Conservation (phyloP, 2,113 vertebrate genomes). For the Pedetes capensis region DNA sequence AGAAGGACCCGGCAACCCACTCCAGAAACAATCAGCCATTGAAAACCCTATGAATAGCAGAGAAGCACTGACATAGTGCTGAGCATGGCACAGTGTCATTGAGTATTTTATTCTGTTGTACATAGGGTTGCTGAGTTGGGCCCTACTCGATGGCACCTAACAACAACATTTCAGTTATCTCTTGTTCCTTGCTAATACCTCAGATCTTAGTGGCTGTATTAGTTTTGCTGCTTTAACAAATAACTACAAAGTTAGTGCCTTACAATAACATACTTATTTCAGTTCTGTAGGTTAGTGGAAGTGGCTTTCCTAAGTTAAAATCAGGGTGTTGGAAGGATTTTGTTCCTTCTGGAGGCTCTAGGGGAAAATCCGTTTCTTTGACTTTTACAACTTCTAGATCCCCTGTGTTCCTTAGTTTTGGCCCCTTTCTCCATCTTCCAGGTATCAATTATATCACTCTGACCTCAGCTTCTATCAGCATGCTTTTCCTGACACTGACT, state of each 20-base stretch:
- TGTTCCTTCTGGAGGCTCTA: background rate
- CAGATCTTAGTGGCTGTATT: background rate
- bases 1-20: too few relatives aligned
- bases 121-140: too few relatives aligned
- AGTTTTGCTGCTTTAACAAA: background rate
- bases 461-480: background rate
- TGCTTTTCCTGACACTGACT: background rate
- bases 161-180: background rate
- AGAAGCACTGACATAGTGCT: too few relatives aligned
- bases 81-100: too few relatives aligned
- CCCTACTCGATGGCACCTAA: too few relatives aligned
- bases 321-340: background rate
- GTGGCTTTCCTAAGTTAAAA: conserved; percentile 3
- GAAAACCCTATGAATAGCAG: too few relatives aligned
- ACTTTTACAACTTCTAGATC: background rate
- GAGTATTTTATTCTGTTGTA: too few relatives aligned
- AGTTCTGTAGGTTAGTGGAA: background rate
- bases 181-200: background rate
- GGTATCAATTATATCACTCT: background rate
- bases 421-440: background rate
- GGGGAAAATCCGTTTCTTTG: background rate
- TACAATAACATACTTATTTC: background rate
- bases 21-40: too few relatives aligned
- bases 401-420: background rate
- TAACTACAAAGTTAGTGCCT: background rate